phyloP scores from a whole-genome alignment of 2,113 vertebrate species.

The Xenopus laevis region DNA sequence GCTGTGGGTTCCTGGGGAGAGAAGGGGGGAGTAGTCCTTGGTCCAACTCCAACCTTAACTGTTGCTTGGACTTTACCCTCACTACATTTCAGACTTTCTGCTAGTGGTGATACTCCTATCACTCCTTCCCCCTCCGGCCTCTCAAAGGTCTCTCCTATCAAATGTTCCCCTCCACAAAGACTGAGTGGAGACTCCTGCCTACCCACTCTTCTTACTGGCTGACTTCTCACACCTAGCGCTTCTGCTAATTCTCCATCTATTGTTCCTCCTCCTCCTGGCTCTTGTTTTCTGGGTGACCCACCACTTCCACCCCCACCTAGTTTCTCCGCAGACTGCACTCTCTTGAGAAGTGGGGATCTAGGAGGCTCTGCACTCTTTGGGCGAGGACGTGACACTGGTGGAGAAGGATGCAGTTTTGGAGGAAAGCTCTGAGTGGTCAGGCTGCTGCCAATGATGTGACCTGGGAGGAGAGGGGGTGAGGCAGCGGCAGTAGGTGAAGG shows the following conservation, averaged over 20 bases:
- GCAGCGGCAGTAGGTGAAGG: conserved; percentile 82
- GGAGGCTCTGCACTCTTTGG: conserved; percentile 85
- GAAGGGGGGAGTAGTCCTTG: conserved; percentile 42
- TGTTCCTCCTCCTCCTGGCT: conserved; percentile 64
- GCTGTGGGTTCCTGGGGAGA: conserved; percentile 40
- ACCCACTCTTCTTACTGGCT: conserved; percentile 68
- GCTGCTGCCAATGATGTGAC: conserved; percentile 81
- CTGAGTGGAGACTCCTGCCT: conserved; percentile 78
- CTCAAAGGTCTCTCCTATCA: conserved; percentile 39
- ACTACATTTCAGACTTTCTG: conserved; percentile 7
- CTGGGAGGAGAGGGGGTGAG: conserved; percentile 71
- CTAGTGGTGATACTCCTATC: conserved; percentile 1
- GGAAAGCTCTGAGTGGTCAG: conserved; percentile 83
- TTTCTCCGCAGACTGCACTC: conserved; percentile 85
- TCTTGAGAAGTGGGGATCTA: conserved; percentile 79
- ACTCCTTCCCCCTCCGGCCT: conserved; percentile 34
- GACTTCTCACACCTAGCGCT: conserved; percentile 74
- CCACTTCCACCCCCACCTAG: conserved; percentile 56
- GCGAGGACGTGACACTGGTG: conserved; percentile 76
- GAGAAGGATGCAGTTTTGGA: conserved; percentile 84
- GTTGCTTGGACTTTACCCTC: conserved; percentile 9
- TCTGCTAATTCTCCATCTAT: conserved; percentile 78
- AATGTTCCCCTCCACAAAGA: conserved; percentile 57
- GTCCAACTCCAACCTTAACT: conserved; percentile 11
- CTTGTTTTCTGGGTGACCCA: conserved; percentile 50